Evolutionary conservation across 1,140 invertebrate species (phyloP).

Genomic region (Drosophila ogumai): DNA sequence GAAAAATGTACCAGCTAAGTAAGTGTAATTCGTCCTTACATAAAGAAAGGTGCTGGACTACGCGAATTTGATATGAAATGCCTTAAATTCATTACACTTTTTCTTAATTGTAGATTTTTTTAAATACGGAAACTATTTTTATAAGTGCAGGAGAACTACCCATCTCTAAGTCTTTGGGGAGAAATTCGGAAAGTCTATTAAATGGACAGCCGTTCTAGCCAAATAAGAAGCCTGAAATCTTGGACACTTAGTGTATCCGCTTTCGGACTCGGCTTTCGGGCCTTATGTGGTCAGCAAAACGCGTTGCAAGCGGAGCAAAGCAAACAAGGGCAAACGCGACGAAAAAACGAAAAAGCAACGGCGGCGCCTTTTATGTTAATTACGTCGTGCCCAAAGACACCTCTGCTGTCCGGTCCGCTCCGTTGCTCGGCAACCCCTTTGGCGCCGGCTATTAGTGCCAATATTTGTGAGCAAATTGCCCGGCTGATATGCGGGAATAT

Average conservation of each 20-base stretch:
- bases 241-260: conserved; percentile 9
- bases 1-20: no score
- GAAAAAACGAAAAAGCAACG: conserved; percentile 23
- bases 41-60: no score
- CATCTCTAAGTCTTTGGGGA: neutral
- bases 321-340: conserved; percentile 23
- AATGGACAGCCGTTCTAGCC: neutral
- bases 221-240: neutral
- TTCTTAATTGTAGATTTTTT: no score
- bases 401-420: conserved; percentile 1
- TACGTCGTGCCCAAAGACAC: conserved; percentile 38
- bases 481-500: conserved; percentile 45
- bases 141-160: neutral
- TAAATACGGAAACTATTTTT: no score
- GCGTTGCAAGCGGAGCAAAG: conserved; percentile 38
- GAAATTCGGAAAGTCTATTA: neutral
- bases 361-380: conserved; percentile 75
- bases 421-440: neutral
- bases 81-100: no score
- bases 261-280: conserved; percentile 19
- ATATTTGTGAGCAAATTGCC: conserved; percentile 48
- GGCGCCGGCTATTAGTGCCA: conserved; percentile 43
- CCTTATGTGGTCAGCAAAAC: conserved; percentile 31
- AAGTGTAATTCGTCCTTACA: no score
- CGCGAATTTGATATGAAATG: no score